Conservation (phyloP, 2,797 vertebrate species). For the Artibeus jamaicensis region DNA sequence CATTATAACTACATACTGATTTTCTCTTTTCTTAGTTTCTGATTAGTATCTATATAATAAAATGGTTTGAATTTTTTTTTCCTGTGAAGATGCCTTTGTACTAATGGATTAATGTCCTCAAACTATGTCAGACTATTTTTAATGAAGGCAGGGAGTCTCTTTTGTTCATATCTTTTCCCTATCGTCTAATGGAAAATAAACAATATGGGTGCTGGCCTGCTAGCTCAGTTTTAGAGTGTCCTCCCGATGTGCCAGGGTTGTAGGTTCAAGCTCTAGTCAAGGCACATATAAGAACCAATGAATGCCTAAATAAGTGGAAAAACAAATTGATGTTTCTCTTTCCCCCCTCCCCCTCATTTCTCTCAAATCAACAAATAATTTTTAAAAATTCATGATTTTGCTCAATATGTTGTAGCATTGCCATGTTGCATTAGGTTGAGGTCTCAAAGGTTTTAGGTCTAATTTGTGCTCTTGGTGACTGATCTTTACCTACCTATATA, state of each 20-base stretch:
- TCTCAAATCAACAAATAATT: background rate
- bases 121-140: background rate
- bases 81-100: background rate
- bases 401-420: background rate
- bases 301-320: background rate
- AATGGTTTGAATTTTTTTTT: constrained; percentile 1
- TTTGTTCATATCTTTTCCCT: background rate
- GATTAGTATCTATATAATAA: background rate
- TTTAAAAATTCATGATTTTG: background rate
- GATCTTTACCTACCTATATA: background rate
- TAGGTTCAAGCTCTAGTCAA: background rate
- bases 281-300: background rate
- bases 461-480: constrained; percentile 7
- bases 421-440: background rate
- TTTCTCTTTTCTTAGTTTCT: background rate
- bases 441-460: constrained; percentile 6
- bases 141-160: background rate
- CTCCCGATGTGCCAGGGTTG: background rate
- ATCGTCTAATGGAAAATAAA: background rate
- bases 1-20: background rate
- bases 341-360: background rate
- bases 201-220: background rate
- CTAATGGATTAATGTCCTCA: background rate
- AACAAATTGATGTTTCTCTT: background rate
- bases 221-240: background rate